Percentiles rank a stretch among this genome's conserved stretches.
These are phyloP conservation scores for Drosophila pruinosa DNA, from an alignment of 1,140 invertebrate genomes.

Conservation along the genomic window DNA sequence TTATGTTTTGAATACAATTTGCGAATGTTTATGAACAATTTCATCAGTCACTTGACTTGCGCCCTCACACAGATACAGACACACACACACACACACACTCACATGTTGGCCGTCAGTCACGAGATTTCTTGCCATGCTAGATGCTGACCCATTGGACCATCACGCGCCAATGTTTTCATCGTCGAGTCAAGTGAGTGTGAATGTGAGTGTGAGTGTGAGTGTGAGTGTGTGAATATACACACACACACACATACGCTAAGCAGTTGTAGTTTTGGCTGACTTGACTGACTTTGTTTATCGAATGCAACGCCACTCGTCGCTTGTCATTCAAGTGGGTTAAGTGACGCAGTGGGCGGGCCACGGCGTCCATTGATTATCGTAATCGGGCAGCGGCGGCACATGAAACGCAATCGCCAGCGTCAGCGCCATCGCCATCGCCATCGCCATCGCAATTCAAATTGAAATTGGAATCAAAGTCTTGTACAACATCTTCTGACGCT, in stretches of 20 bases:
- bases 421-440: neutral
- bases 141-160: constrained; percentile 26
- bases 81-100: neutral
- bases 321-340: constrained; percentile 24
- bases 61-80: neutral
- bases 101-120: constrained; percentile 40
- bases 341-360: constrained; percentile 23
- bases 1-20: neutral
- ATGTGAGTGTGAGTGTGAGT: no score
- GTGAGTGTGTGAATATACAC: neutral
- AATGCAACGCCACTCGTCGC: constrained; percentile 23
- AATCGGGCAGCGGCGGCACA: neutral
- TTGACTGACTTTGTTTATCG: constrained; percentile 26
- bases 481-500: neutral
- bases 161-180: constrained; percentile 12
- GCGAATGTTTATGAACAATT: constrained; percentile 35
- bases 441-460: constrained; percentile 4
- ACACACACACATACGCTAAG: no score
- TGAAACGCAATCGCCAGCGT: no score
- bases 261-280: no score
- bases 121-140: constrained; percentile 30
- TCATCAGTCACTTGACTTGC: constrained; percentile 39
- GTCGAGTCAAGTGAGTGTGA: no score
- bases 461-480: constrained; percentile 15
- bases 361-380: constrained; percentile 13